These are phyloP conservation scores for Lytechinus variegatus DNA, from an alignment of 35 echinoderm and acorn worm genomes.

Conservation along the genomic window DNA sequence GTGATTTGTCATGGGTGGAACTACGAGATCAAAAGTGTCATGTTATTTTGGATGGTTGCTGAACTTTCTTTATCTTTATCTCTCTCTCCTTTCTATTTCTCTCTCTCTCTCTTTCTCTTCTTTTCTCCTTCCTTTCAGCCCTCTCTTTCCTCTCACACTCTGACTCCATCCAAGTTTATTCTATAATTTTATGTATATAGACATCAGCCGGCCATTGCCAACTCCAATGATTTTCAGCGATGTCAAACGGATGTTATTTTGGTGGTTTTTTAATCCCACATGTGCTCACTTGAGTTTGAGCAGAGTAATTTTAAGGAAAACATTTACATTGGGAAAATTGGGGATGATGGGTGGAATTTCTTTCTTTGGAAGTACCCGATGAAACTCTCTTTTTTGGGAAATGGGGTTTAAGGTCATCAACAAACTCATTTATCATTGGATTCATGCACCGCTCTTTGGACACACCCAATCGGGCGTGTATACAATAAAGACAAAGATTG, in stretches of 20 bases:
- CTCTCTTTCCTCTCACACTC: neutral
- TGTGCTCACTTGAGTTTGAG: neutral
- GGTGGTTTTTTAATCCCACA: neutral
- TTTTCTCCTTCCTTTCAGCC: neutral
- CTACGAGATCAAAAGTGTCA: neutral
- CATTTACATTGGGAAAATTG: neutral
- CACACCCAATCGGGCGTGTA: neutral
- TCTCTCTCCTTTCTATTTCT: neutral
- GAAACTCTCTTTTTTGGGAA: neutral
- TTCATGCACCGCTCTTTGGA: neutral
- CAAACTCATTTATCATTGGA: neutral
- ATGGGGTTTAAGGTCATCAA: neutral
- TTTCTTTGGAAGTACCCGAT: neutral
- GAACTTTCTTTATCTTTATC: neutral
- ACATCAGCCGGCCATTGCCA: slow-evolving; percentile 7
- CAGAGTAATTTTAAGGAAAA: neutral
- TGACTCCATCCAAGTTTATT: neutral
- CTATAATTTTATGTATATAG: neutral
- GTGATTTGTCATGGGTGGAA: neutral
- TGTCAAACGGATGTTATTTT: neutral
- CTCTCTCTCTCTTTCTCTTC: neutral
- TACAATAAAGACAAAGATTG: neutral
- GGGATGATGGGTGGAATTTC: neutral
- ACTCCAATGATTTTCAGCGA: neutral
- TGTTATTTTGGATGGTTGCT: neutral